Evolutionary conservation across 2,797 vertebrate species (phyloP), one percentile per base, ranked within the genome.

Genomic region (Takifugu ocellatus): DNA sequence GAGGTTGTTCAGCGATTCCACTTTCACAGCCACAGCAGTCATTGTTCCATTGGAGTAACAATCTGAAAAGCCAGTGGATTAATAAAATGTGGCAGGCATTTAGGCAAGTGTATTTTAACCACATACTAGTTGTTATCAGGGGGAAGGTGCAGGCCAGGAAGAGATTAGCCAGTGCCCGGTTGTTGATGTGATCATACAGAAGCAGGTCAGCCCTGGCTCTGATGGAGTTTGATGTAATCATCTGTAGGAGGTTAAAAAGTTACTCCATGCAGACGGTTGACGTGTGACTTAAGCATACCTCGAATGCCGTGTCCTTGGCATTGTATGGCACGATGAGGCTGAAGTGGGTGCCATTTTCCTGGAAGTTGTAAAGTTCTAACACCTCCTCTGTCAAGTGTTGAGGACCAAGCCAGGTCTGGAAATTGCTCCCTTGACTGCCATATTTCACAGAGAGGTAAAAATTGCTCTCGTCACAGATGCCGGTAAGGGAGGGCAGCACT

Each of bases 11-110:
- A 84, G 60, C 0, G 89, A 90, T 45, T 79, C 78, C 33, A 92
- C 61, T 60, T 92, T 96, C 17, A 91, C 47, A 44, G 90, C 91
- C 12, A 90, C 60, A 6, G 92, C 76, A 0, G 83, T 76, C 46
- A 94, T 85, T 0, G 91, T 93, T 6, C 94, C 94, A 61, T 92
- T 92, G 9, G 92, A 52, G 25, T 88, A 76, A 63, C 94, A 98
- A 3, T 64, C 94, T 96, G 63, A 1, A 5, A 8, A 1, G 6
- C 2, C 9, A 14, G 9, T 0, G 1, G 15, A 5, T 33, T 56
- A 0, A 45, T 5, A 0, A 2, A 0, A n/a, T 2, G 2, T 7
- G 25, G 15, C 5, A 56, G 31, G 36, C 1, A 14, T 14, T 14
- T 14, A 29, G 27, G 36, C 25, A 53, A 11, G 0, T 1, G 1